Base-by-base conservation (phyloP, 2,888 invertebrate species). In the Spatulosminthurus flaviceps region DNA sequence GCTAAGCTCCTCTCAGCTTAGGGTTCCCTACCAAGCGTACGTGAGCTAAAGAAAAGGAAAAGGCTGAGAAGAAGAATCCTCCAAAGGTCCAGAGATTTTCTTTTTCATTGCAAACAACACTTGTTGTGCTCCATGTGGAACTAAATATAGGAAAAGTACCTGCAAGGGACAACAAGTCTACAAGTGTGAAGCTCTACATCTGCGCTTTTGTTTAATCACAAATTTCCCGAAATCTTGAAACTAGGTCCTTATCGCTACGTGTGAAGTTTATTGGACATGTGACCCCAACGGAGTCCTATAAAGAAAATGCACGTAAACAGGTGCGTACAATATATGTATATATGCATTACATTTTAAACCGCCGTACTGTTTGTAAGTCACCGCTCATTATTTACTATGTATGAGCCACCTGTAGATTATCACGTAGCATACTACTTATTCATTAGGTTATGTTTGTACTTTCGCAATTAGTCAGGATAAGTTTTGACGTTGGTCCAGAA, bases 111-210 rank as follows among this genome's bases (percentile, higher is more conserved):
- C n/a, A 9, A 11, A 19, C 9, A 19, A 19, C n/a, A 51, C 51
- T n/a, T 51, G n/a, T 51, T 51, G 1, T 2, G 9, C 16, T 51
- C n/a, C n/a, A n/a, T n/a, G n/a, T n/a, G n/a, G n/a, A n/a, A n/a
- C n/a, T n/a, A n/a, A n/a, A n/a, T n/a, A n/a, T n/a, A n/a, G n/a
- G n/a, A n/a, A n/a, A n/a, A n/a, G n/a, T n/a, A n/a, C n/a, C n/a
- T n/a, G n/a, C n/a, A n/a, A n/a, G n/a, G n/a, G n/a, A n/a, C n/a
- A n/a, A n/a, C n/a, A n/a, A n/a, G n/a, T n/a, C n/a, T n/a, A 22
- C 64, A 64, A 64, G 64, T 64, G 64, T 64, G 22, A 64, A 26
- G 2, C 64, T 64, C 24, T 11, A 51, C 51, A 51, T 51, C 51
- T 51, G 51, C 16, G 51, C 51, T 51, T n/a, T 24, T 26, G 11